A percentile compares a stretch with the other conserved stretches of the same genome.
These are phyloP conservation scores for Perizoma affinitatum DNA, from an alignment of 2,888 invertebrate genomes.

Conservation along the genomic window DNA sequence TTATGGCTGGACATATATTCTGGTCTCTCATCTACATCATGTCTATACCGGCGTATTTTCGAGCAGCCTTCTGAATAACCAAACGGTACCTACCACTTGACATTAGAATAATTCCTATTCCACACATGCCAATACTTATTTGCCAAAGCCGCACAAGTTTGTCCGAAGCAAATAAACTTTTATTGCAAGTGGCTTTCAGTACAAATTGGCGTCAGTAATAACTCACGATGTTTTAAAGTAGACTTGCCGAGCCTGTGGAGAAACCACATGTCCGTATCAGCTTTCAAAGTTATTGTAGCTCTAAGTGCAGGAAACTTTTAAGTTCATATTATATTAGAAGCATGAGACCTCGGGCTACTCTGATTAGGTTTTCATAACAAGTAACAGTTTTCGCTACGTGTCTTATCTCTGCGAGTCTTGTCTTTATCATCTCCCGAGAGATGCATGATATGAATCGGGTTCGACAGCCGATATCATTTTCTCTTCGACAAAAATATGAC, in stretches of 20 bases:
- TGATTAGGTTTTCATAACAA: conserved; percentile 61
- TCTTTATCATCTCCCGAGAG: conserved; percentile 57
- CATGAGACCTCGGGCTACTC: conserved; percentile 46
- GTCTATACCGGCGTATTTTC: conserved; percentile 29
- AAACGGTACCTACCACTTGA: conserved; percentile 60
- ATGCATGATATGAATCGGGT: conserved; percentile 55
- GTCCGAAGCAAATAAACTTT: conserved; percentile 28
- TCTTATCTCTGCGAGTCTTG: conserved; percentile 62
- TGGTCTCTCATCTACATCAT: conserved; percentile 5
- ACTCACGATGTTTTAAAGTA: conserved; percentile 48
- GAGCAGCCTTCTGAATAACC: conserved; percentile 43
- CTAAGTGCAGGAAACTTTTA: conserved; percentile 53
- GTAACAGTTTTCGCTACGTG: conserved; percentile 66
- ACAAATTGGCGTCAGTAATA: conserved; percentile 39
- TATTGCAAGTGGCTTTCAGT: conserved; percentile 33
- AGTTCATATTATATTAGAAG: conserved; percentile 55
- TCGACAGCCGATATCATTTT: conserved; percentile 48
- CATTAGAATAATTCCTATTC: conserved; percentile 57
- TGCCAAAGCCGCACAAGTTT: conserved; percentile 27
- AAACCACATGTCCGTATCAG: conserved; percentile 48
- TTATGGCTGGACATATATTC: neutral
- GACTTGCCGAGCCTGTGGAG: conserved; percentile 40
- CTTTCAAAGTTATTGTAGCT: conserved; percentile 48
- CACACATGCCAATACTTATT: conserved; percentile 43
- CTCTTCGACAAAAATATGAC: conserved; percentile 33